Base-by-base conservation (phyloP, 1,140 invertebrate species). In the Camponotus vicinus region DNA sequence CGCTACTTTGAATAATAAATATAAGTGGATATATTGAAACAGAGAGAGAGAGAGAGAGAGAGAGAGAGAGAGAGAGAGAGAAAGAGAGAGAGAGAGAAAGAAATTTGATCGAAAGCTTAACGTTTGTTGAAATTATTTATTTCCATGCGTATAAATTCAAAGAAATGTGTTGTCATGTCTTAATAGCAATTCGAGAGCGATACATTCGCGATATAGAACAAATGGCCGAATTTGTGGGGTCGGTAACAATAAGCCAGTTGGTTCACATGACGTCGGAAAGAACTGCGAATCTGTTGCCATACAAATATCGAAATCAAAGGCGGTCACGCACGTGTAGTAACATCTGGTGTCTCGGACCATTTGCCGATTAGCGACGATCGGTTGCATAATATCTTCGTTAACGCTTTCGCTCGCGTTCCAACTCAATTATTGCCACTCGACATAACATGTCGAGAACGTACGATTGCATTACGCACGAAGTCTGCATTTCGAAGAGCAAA, bases 301-400 rank as follows among this genome's bases (percentile, higher is more conserved):
- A 55, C 49, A 59, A 84, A 76, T 84, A 76, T 77, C 80, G 37
- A 63, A 78, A 76, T 84, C 71, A 84, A 77, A 84, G 80, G 70
- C 80, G 63, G 57, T 64, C 57, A 84, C 71, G 71, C 71, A 75
- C 32, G 71, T 64, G 73, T n/a, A 52, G 82, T 66, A 82, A 86
- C 87, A 86, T 86, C 77, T 84, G 66, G 21, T 70, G 71, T 87
- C 55, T 73, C 86, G 84, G 77, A 67, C 84, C 87, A 86, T 89
- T 90, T 86, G 55, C 57, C 67, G 70, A 89, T 89, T 89, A 78
- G 73, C 71, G 57, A 42, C 76, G 85, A 87, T 88, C 55, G 86
- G 55, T 45, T 78, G 87, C 78, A 77, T 89, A 89, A 87, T 80
- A 86, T 79, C 85, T 90, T 85, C 85, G 76, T 89, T 87, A 85